These are phyloP conservation scores for Hypocryptadius cinnamomeus DNA, from an alignment of 2,113 vertebrate genomes.

Conservation along the genomic window DNA sequence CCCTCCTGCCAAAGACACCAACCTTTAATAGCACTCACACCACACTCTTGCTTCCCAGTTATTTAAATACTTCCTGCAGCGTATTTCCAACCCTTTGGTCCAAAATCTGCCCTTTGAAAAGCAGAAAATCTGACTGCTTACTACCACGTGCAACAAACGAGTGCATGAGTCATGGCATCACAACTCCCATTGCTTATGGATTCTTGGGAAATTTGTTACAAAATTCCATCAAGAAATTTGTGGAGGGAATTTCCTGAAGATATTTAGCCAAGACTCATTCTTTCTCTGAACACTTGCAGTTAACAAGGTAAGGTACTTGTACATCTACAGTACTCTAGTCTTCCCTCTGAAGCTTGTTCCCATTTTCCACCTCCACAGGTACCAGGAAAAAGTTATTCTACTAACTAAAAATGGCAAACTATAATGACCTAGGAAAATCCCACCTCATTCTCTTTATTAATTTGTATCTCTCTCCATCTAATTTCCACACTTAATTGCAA, in stretches of 20 bases:
- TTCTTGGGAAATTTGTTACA: neutral
- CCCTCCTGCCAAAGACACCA: constrained; percentile 74
- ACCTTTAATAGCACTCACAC: neutral
- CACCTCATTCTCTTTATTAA: neutral
- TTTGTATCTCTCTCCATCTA: neutral
- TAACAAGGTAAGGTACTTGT: neutral
- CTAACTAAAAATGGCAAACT: neutral
- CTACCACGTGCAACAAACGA: neutral
- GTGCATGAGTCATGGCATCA: neutral
- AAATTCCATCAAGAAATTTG: neutral
- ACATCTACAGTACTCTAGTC: neutral
- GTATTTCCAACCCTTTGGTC: neutral
- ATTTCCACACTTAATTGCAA: neutral
- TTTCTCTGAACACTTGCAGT: neutral
- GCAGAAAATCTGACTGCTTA: neutral
- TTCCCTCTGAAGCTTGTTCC: neutral
- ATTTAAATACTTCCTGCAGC: neutral
- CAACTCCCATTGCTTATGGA: neutral
- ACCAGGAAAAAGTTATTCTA: neutral
- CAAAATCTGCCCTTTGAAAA: neutral
- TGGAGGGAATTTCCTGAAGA: neutral
- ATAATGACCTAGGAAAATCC: neutral
- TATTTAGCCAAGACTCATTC: neutral
- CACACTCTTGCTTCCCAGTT: neutral
- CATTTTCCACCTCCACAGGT: neutral